Percentiles rank a stretch among this genome's conserved stretches.
phyloP scores from a whole-genome alignment of 2,888 invertebrate genomes.

The Abrostola tripartita region DNA sequence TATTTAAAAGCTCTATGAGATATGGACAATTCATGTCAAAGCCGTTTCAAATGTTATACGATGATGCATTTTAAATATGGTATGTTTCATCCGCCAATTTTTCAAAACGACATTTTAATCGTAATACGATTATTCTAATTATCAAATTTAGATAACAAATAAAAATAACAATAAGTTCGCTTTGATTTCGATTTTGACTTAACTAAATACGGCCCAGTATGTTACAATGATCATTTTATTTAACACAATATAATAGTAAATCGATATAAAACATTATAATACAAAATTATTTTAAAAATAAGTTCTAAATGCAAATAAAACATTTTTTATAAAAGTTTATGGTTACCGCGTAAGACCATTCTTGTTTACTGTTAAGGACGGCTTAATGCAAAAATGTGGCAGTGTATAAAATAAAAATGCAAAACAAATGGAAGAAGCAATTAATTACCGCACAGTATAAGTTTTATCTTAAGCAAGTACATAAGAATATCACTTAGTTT shows the following conservation, averaged over 20 bases:
- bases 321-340: slow-evolving; percentile 18
- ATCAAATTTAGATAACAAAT: slow-evolving; percentile 19
- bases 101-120: slow-evolving; percentile 15
- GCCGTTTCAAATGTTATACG: slow-evolving; percentile 11
- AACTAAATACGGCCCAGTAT: slow-evolving; percentile 55
- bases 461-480: slow-evolving; percentile 23
- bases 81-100: slow-evolving; percentile 14
- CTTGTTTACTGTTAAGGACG: slow-evolving; percentile 1
- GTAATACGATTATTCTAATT: neutral
- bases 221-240: slow-evolving; percentile 49
- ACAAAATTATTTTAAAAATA: slow-evolving; percentile 34
- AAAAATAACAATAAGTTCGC: slow-evolving; percentile 62
- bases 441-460: slow-evolving; percentile 7
- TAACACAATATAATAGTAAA: slow-evolving; percentile 13
- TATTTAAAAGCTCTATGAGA: slow-evolving; percentile 49
- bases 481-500: slow-evolving; percentile 15
- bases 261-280: slow-evolving; percentile 27
- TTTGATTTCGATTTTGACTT: slow-evolving; percentile 60
- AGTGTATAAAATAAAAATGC: slow-evolving; percentile 44
- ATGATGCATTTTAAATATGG: slow-evolving; percentile 3
- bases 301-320: slow-evolving; percentile 43
- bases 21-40: slow-evolving; percentile 43
- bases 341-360: slow-evolving; percentile 15
- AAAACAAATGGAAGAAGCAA: slow-evolving; percentile 16
- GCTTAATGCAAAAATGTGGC: slow-evolving; percentile 13